Conservation (phyloP, 2,797 vertebrate genomes). For the Scarus forsteni region DNA sequence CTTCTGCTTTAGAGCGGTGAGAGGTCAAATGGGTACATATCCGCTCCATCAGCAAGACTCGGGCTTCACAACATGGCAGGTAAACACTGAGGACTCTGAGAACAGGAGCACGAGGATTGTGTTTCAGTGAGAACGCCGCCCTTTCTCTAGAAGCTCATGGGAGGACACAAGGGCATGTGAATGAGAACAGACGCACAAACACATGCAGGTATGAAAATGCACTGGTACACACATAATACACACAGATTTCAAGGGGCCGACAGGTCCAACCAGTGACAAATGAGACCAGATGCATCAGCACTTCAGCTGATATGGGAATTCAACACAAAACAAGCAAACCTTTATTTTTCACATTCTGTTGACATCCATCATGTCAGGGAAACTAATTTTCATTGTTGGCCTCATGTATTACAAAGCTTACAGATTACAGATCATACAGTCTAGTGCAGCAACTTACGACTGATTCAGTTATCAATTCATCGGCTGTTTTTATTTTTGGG, state of each 20-base stretch:
- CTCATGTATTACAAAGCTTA: too few species aligned
- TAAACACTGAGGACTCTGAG: slow-evolving; percentile 19
- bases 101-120: slow-evolving; percentile 24
- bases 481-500: too few species aligned
- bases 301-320: not conserved
- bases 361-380: too few species aligned
- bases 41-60: slow-evolving; percentile 53
- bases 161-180: not conserved
- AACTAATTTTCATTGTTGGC: too few species aligned
- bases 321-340: not conserved
- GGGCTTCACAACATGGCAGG: slow-evolving; percentile 23
- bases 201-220: not conserved
- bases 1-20: slow-evolving; percentile 23
- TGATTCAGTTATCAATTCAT: too few species aligned
- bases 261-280: slow-evolving; percentile 4
- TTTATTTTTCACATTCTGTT: too few species aligned
- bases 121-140: slow-evolving; percentile 29
- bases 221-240: not conserved
- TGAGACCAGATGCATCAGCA: too few species aligned
- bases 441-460: too few species aligned
- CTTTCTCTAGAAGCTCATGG: slow-evolving; percentile 26
- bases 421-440: too few species aligned
- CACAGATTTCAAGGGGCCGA: slow-evolving; percentile 20
- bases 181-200: not conserved
- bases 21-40: slow-evolving; percentile 56